Conservation (phyloP, 2,888 invertebrate genomes). For the Opisthograptis luteolata region DNA sequence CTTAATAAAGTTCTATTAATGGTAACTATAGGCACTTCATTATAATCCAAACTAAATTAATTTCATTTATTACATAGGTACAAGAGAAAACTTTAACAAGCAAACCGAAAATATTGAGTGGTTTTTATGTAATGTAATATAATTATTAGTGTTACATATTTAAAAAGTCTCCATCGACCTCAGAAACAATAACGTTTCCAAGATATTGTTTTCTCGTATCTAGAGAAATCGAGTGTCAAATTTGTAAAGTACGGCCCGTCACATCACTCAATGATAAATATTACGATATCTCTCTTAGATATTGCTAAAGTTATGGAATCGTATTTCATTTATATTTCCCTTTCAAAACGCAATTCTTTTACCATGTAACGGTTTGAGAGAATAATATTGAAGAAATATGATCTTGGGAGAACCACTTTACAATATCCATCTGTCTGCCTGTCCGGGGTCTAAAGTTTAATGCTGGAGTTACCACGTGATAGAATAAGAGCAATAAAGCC, state of each 20-base stretch:
- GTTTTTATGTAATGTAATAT: too few species aligned
- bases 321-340: conserved; percentile 30
- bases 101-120: too few species aligned
- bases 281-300: conserved; percentile 19
- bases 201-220: conserved; percentile 6
- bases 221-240: conserved; percentile 9
- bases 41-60: too few species aligned
- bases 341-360: conserved; percentile 32
- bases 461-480: conserved; percentile 12
- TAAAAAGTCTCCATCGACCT: neutral
- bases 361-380: conserved; percentile 25
- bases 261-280: conserved; percentile 27
- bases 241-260: conserved; percentile 10
- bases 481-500: conserved; percentile 3
- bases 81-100: too few species aligned
- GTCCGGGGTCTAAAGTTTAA: conserved; percentile 20
- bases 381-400: conserved; percentile 28
- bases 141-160: too few species aligned
- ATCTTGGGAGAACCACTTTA: conserved; percentile 22
- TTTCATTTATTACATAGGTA: too few species aligned
- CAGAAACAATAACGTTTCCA: conserved; percentile 7
- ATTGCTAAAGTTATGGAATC: conserved; percentile 25
- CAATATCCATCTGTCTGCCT: conserved; percentile 22
- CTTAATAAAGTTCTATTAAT: too few species aligned
- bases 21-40: too few species aligned